Evolutionary conservation across 2,888 invertebrate genomes (phyloP), one percentile per base, ranked within the genome.

Genomic region (Gonocerus acuteangulatus): DNA sequence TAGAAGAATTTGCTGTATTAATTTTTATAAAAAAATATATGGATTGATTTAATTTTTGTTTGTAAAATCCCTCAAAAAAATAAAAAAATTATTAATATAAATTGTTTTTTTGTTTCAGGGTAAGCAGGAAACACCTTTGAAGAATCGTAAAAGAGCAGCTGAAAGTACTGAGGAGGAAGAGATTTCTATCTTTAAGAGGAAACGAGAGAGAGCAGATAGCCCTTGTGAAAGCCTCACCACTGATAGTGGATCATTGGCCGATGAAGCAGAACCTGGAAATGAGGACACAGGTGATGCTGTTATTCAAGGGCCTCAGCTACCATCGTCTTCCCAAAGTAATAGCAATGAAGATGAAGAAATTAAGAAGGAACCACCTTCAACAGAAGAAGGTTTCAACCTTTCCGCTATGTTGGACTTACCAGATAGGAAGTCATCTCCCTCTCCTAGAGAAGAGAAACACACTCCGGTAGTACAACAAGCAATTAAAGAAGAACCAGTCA

Each of bases 151-250:
- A 72, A 62, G 65, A 42, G 56, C 52, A 45, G 48, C 56, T 27
- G 67, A 67, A 70, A 76, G 78, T 48, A 82, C 81, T 67, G 73
- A 73, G 51, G 82, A 82, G 68, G 81, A 81, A 54, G 81, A 78
- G 74, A 78, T 73, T 74, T 44, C 62, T 2, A 42, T 64, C 18
- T 65, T 65, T 39, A 83, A 80, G 75, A 79, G 73, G 73, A 82
- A 79, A 69, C 74, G 72, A 52, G 82, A 83, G 65, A 76, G 80
- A 62, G 79, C 82, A 13, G 82, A 86, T 71, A 91, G 90, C 76
- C 91, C 91, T 13, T 84, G 87, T 44, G 87, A 86, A 72, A 90
- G 89, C 72, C 81, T 89, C 64, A 89, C 89, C 48, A 88, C 89
- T 66, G 90, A 89, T 71, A 89, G 89, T 70, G 89, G 88, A 70